phyloP scores from a whole-genome alignment of 2,888 invertebrate genomes.

The Lasioglossum leucozonium region DNA sequence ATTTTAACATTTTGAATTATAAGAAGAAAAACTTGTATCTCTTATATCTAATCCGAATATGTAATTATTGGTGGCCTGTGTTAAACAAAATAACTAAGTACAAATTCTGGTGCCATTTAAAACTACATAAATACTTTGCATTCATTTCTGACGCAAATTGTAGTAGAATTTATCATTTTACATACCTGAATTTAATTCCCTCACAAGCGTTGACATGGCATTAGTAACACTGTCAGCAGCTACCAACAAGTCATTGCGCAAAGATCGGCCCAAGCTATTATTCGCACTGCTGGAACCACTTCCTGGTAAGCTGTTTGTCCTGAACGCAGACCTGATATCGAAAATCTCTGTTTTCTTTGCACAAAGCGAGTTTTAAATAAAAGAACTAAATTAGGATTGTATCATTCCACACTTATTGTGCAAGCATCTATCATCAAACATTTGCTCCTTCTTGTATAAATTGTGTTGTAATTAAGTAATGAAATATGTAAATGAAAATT shows the following conservation, averaged over 20 bases:
- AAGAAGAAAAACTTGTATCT: slow-evolving; percentile 35
- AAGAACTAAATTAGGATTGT: slow-evolving; percentile 65
- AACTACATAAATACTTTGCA: slow-evolving; percentile 65
- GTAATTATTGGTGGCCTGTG: slow-evolving; percentile 32
- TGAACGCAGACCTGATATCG: slow-evolving; percentile 84
- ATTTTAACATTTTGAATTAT: slow-evolving; percentile 23
- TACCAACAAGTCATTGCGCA: slow-evolving; percentile 94
- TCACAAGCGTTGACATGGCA: slow-evolving; percentile 98
- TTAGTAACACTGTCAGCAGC: slow-evolving; percentile 99
- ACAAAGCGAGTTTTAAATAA: slow-evolving; percentile 78
- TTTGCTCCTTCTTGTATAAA: slow-evolving; percentile 13
- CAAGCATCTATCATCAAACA: slow-evolving; percentile 71
- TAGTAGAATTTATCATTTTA: slow-evolving; percentile 45
- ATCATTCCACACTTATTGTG: slow-evolving; percentile 76
- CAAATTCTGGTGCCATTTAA: slow-evolving; percentile 58
- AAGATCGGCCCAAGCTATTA: slow-evolving; percentile 87
- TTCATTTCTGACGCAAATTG: slow-evolving; percentile 61
- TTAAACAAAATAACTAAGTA: slow-evolving; percentile 51
- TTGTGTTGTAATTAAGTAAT: neutral
- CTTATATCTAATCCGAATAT: slow-evolving; percentile 35
- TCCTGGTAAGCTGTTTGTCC: slow-evolving; percentile 84
- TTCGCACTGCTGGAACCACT: slow-evolving; percentile 83
- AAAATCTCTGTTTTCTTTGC: slow-evolving; percentile 83
- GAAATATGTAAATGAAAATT: slow-evolving; percentile 24
- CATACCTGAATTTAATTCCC: slow-evolving; percentile 97